Conservation (phyloP, 1,140 invertebrate genomes). For the Batillaria attramentaria region DNA sequence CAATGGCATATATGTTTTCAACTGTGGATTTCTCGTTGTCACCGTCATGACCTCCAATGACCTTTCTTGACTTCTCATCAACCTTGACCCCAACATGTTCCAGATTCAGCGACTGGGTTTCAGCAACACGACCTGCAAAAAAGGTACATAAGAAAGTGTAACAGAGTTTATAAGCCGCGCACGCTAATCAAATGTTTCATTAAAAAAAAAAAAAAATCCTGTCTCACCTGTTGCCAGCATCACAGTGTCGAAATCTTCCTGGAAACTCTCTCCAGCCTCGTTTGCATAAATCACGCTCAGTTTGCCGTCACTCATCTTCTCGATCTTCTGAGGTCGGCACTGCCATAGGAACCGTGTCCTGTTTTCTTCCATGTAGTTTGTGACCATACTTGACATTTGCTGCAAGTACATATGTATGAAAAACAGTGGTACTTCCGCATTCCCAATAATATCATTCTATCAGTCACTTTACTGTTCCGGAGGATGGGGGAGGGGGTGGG, state of each 20-base stretch:
- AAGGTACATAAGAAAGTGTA: background rate
- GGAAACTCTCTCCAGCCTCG: constrained; percentile 67
- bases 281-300: constrained; percentile 81
- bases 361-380: constrained; percentile 83
- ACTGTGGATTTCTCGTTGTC: constrained; percentile 86
- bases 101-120: constrained; percentile 74
- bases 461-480: background rate
- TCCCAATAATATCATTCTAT: too few relatives aligned
- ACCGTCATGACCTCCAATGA: constrained; percentile 74
- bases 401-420: too few relatives aligned
- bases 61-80: constrained; percentile 71
- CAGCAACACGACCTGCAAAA: constrained; percentile 71
- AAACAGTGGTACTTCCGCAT: too few relatives aligned
- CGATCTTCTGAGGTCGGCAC: constrained; percentile 79
- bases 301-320: constrained; percentile 80
- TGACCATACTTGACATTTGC: constrained; percentile 91
- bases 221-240: constrained; percentile 83
- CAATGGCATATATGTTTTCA: constrained; percentile 92
- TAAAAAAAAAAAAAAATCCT: constrained; percentile 6
- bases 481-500: too few relatives aligned
- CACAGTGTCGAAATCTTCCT: constrained; percentile 80
- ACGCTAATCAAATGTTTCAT: background rate
- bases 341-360: constrained; percentile 87
- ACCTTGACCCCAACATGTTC: constrained; percentile 74
- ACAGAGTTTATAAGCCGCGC: background rate